Base-by-base conservation (phyloP, 2,888 invertebrate genomes). In the Caenorhabditis sp. region DNA sequence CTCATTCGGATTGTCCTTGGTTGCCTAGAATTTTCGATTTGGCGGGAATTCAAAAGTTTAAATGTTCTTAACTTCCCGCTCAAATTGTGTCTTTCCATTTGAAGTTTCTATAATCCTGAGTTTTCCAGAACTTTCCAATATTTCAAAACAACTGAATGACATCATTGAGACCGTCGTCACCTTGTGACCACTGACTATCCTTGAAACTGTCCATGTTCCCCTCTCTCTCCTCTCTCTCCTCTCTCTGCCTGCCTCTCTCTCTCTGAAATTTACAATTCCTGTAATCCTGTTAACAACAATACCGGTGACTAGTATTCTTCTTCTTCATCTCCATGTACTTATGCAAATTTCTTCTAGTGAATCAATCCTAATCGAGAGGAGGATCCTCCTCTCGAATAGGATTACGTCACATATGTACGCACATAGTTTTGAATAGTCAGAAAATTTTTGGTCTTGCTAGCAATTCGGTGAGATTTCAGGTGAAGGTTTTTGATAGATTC, bases 311-410 rank as follows among this genome's bases (percentile, higher is more conserved):
- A n/a, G n/a, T 35, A 35, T 8, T 35, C 31, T 35, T 35, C n/a
- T 6, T 54, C 12, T 54, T 38, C 19, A 68, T 73, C 51, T 72
- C 44, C 72, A 72, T 72, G 28, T 49, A 73, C 59, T 73, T 73
- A 73, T 73, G 72, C 61, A 73, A 73, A 73, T 73, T 63, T 63
- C 19, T 19, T n/a, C 47, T 19, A 44, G 41, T 63, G 44, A 44
- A 61, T 61, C 54, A 38, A 70, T 44, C 58, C 19, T 51, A 51
- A 70, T 70, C 54, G 54, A 54, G 16, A 28, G 8, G 22, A 19
- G 6, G 49, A 49, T 44, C 31, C 31, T 59, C 59, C 16, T 22
- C 59, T 16, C 28, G n/a, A 28, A 58, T 28, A 31, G 58, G 31
- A 61, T 61, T 61, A 61, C 61, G 61, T 61, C 41, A 61, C 22